Evolutionary conservation across 2,888 invertebrate genomes (phyloP), one percentile per base, ranked within the genome.

Genomic region (Macroteleia sp.): DNA sequence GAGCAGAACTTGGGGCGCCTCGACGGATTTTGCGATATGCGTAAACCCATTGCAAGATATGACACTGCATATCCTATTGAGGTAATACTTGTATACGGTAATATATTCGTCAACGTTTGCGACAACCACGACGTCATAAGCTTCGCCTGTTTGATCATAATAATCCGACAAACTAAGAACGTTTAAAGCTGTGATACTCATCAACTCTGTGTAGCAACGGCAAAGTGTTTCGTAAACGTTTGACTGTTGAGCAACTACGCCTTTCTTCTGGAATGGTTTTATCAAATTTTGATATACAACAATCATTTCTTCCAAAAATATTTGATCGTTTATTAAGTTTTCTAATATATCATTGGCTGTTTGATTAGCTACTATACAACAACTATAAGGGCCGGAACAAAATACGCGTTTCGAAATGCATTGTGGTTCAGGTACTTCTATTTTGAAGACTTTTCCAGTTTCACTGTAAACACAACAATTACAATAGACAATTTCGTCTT

Each of bases 71-170:
- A 95, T 93, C 83, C 94, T 93, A 91, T 94, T 92, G 44, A 95
- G 93, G 92, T 96, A 96, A 89, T 93, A 93, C 89, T 94, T 95
- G 89, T 95, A 96, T 77, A 95, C 93, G 87, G 93, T 93, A 87
- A 95, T 93, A 91, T 93, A 94, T 91, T 96, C 96, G 85, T 95
- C 95, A 87, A 94, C 93, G 91, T 94, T 93, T 87, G 94, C 94
- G 83, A 96, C 93, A 85, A 95, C 93, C 52, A 94, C 92, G 86
- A 96, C 93, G 92, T 95, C 95, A 88, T 93, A 93, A 84, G 88
- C 85, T 77, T 95, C 94, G 64, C 93, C 93, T 85, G 93, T 94
- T 85, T 94, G 93, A 81, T 94, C 94, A 80, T 95, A 94, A 87
- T 94, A 95, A 83, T 95, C 94, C 92, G 95, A 94, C 82, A 96